Evolutionary conservation across 2,888 invertebrate genomes (phyloP).

Genomic region (Hyalella azteca): DNA sequence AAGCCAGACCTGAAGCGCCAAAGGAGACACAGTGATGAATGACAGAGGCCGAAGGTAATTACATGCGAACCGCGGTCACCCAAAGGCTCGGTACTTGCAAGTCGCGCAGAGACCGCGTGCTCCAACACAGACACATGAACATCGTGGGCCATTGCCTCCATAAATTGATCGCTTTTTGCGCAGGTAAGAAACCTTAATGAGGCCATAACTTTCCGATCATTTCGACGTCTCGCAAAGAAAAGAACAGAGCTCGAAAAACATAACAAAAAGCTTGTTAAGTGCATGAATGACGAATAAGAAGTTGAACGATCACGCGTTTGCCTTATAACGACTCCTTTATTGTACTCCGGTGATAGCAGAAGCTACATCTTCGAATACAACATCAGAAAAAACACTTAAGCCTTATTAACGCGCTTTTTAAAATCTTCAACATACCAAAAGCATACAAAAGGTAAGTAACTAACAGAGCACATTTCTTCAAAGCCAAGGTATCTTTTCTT

Average conservation of each 20-base stretch:
- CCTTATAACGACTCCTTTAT: too few species aligned
- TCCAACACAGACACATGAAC: background rate
- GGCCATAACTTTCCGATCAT: conserved; percentile 31
- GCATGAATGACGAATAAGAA: too few species aligned
- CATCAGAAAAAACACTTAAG: too few species aligned
- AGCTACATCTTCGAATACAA: too few species aligned
- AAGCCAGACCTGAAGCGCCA: conserved; percentile 23
- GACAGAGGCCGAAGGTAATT: background rate
- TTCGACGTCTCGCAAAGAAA: background rate
- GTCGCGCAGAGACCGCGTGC: background rate
- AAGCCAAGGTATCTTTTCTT: too few species aligned
- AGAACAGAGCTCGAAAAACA: background rate
- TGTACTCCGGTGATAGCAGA: too few species aligned
- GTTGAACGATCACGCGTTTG: too few species aligned
- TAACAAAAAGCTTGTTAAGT: background rate
- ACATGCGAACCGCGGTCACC: background rate
- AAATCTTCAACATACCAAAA: too few species aligned
- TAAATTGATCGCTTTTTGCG: conserved; percentile 12
- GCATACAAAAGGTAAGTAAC: too few species aligned
- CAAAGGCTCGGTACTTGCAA: background rate
- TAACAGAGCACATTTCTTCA: too few species aligned
- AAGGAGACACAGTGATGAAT: conserved; percentile 18
- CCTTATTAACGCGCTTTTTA: too few species aligned
- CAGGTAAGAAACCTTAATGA: conserved; percentile 16
- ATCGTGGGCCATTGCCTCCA: background rate